These are phyloP conservation scores for Hydropotes inermis DNA, from an alignment of 2,113 vertebrate species.

Conservation along the genomic window DNA sequence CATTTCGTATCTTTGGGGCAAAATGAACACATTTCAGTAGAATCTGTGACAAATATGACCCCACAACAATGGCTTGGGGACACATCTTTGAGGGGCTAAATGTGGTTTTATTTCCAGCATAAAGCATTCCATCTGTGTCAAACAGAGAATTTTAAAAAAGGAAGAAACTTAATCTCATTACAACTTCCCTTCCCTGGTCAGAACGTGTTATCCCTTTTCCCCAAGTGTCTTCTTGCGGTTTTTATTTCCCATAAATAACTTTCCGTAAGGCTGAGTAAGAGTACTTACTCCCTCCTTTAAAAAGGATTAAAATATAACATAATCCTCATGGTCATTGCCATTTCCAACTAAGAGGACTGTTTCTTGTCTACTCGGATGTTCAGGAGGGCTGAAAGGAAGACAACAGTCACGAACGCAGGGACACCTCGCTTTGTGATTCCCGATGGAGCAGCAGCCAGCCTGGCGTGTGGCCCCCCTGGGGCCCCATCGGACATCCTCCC, in stretches of 20 bases:
- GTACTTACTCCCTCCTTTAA: not conserved
- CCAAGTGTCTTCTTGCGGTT: not conserved
- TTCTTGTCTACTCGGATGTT: not conserved
- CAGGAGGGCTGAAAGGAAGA: not conserved
- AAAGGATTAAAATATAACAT: not conserved
- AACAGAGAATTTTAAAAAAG: not conserved
- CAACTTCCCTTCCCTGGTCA: not conserved
- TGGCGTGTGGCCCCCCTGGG: not conserved
- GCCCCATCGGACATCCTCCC: not conserved
- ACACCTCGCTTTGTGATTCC: rapidly evolving
- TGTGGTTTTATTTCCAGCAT: not conserved
- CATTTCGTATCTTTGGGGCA: not conserved
- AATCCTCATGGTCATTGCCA: not conserved
- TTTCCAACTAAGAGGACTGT: not conserved
- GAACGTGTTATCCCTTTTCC: not conserved
- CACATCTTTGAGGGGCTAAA: not conserved
- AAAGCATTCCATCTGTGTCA: not conserved
- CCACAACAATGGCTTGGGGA: not conserved
- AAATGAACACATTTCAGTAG: slow-evolving; percentile 8
- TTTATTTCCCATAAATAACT: not conserved
- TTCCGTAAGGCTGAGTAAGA: not conserved
- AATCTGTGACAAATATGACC: not conserved
- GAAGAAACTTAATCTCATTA: not conserved
- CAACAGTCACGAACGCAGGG: not conserved
- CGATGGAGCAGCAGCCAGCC: too few species aligned